A percentile compares a stretch with the other conserved stretches of the same genome.
Conservation (phyloP, 2,888 invertebrate species). For the Lepidocyrtinus sp. region DNA sequence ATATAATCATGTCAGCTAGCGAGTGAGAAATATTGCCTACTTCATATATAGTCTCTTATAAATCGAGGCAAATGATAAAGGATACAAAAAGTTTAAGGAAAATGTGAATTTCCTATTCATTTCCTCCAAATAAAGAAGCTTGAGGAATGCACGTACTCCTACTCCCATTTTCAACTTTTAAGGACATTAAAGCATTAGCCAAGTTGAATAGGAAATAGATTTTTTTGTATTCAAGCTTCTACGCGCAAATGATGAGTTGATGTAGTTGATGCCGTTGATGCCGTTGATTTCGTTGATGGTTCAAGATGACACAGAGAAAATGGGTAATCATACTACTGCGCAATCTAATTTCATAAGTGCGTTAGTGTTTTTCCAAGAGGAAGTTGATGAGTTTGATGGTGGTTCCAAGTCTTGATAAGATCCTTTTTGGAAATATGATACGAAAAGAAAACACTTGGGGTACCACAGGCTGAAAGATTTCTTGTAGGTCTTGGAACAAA, state of each 20-base stretch:
- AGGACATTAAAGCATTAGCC: background rate
- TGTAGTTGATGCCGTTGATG: no score
- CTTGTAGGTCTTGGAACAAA: background rate
- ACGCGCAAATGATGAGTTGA: no score
- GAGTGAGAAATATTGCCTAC: background rate
- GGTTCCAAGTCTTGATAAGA: background rate
- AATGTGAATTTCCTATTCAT: slow-evolving; percentile 39
- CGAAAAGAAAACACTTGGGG: background rate
- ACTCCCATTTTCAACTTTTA: background rate
- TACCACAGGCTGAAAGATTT: background rate
- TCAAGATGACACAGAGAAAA: background rate
- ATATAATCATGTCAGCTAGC: background rate
- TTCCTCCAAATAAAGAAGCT: slow-evolving; percentile 20
- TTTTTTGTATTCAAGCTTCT: background rate
- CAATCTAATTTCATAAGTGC: background rate
- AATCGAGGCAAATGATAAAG: slow-evolving; percentile 15
- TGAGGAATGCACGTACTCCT: no score
- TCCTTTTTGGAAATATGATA: background rate
- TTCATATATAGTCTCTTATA: background rate
- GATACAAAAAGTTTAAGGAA: slow-evolving; percentile 22
- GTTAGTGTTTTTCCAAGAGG: background rate
- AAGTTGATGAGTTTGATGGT: background rate
- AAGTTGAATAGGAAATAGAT: background rate
- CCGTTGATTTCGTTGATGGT: background rate
- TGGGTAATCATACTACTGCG: background rate